A percentile compares a stretch with the other conserved stretches of the same genome.
These are phyloP conservation scores for Anarsia innoxiella DNA, from an alignment of 2,888 invertebrate species.

Conservation along the genomic window DNA sequence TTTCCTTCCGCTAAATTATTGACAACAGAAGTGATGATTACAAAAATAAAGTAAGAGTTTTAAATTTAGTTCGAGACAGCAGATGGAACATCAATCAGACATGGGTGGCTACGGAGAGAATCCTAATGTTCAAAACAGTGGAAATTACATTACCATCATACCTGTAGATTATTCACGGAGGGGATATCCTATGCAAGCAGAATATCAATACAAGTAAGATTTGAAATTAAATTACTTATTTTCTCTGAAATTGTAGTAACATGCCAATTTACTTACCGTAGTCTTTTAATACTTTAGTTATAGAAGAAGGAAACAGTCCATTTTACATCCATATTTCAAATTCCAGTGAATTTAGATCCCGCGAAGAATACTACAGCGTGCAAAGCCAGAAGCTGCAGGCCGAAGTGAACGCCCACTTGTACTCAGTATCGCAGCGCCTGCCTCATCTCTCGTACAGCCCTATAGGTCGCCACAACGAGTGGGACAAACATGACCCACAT, in stretches of 20 bases:
- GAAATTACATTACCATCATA: constrained; percentile 76
- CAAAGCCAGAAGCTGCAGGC: constrained; percentile 69
- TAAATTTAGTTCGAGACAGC: too few relatives aligned
- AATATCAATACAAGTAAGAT: constrained; percentile 75
- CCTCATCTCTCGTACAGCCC: constrained; percentile 71
- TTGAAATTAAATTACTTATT: too few relatives aligned
- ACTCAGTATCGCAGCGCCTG: constrained; percentile 76
- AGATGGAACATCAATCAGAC: constrained; percentile 63
- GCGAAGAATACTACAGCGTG: constrained; percentile 68
- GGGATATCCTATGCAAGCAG: constrained; percentile 72
- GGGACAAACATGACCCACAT: constrained; percentile 69
- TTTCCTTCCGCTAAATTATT: constrained; percentile 24
- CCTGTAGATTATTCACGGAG: constrained; percentile 75
- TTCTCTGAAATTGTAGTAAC: too few relatives aligned
- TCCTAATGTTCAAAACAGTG: constrained; percentile 64
- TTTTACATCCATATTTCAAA: neutral
- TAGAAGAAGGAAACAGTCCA: too few relatives aligned
- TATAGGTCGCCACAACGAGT: constrained; percentile 62
- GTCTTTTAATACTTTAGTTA: too few relatives aligned
- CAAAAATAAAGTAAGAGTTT: too few relatives aligned
- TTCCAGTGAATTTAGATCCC: constrained; percentile 65
- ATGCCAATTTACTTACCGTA: too few relatives aligned
- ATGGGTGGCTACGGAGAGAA: constrained; percentile 69
- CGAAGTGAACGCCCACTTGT: constrained; percentile 70
- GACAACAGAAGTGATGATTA: constrained; percentile 13